Percentiles rank a stretch among this genome's conserved stretches.
Conservation (phyloP, 2,888 invertebrate species). For the Sphaeridia pumilis region DNA sequence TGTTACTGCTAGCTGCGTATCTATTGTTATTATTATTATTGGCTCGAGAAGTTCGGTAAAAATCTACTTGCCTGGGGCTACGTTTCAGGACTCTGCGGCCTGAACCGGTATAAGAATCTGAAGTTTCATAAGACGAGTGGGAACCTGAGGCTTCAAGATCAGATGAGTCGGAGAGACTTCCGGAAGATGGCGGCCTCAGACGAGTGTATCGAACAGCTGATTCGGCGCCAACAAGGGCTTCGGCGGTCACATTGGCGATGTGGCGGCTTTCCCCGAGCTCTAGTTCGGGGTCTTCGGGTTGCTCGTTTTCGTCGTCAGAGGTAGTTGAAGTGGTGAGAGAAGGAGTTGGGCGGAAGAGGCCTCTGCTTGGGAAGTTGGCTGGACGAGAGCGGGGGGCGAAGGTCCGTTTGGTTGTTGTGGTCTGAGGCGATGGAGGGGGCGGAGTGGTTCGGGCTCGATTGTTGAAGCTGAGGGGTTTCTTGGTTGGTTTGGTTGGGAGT, state of each 20-base stretch:
- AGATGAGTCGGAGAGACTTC: conserved; percentile 12
- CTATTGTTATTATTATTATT: conserved; percentile 23
- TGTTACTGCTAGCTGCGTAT: conserved; percentile 14
- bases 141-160: conserved; percentile 14
- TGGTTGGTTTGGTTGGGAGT: conserved; percentile 18
- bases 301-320: conserved; percentile 10
- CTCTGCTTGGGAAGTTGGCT: conserved; percentile 26
- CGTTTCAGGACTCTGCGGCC: conserved; percentile 15
- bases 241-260: background rate
- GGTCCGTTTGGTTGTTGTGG: conserved; percentile 29
- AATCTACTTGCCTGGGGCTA: conserved; percentile 33
- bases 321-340: conserved; percentile 18
- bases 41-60: conserved; percentile 23
- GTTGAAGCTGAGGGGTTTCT: conserved; percentile 10
- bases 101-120: background rate
- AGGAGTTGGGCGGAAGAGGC: conserved; percentile 16
- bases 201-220: conserved; percentile 23
- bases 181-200: conserved; percentile 12
- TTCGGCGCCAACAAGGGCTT: conserved; percentile 2
- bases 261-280: conserved; percentile 28
- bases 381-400: conserved; percentile 31
- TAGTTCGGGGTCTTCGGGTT: conserved; percentile 30
- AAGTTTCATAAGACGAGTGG: background rate
- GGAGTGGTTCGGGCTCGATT: conserved; percentile 16
- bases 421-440: conserved; percentile 21